These are phyloP conservation scores for Setipinna tenuifilis DNA, from an alignment of 2,797 vertebrate genomes.

Conservation along the genomic window DNA sequence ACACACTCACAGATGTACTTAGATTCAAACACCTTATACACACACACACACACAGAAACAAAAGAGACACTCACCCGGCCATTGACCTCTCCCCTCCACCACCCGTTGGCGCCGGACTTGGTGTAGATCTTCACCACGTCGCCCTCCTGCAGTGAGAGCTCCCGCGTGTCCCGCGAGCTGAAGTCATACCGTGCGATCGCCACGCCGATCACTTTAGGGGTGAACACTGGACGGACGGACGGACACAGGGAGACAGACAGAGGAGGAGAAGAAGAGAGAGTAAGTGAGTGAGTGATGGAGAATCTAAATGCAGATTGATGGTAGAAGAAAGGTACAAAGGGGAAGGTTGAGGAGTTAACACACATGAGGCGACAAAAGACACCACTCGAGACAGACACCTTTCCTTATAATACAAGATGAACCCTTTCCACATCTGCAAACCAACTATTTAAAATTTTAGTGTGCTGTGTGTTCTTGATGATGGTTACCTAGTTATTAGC, in stretches of 20 bases:
- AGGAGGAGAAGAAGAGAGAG: slow-evolving; percentile 17
- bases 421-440: background rate
- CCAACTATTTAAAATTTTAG: background rate
- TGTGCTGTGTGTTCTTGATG: background rate
- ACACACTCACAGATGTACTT: slow-evolving; percentile 5
- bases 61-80: slow-evolving; percentile 81
- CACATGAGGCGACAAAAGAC: slow-evolving; percentile 31
- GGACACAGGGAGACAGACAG: slow-evolving; percentile 30
- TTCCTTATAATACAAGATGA: background rate
- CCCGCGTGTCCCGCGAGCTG: slow-evolving; percentile 91
- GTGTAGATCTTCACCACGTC: slow-evolving; percentile 97
- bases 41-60: background rate
- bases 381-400: background rate
- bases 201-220: slow-evolving; percentile 91
- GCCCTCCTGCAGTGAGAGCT: slow-evolving; percentile 90
- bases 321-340: background rate
- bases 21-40: background rate
- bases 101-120: slow-evolving; percentile 92
- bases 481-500: background rate
- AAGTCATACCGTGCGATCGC: slow-evolving; percentile 97
- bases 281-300: background rate
- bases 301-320: background rate
- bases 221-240: slow-evolving; percentile 78
- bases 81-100: slow-evolving; percentile 97
- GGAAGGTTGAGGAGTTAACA: slow-evolving; percentile 23